These are phyloP conservation scores for Amblyopsis rosae DNA, from an alignment of 2,113 vertebrate genomes.

Conservation along the genomic window DNA sequence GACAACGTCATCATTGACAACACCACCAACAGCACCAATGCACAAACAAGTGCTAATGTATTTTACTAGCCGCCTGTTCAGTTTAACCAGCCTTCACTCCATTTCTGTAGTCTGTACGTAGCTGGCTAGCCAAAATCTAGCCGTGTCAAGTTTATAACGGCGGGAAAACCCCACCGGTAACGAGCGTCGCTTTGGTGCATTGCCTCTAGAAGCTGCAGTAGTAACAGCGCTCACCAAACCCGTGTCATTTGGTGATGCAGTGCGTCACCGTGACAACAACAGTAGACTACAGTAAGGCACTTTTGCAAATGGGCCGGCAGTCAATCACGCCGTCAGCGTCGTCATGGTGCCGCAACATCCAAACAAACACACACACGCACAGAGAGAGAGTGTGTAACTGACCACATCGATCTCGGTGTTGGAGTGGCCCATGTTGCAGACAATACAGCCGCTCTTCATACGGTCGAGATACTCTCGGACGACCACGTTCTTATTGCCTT, in stretches of 20 bases:
- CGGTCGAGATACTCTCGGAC: slow-evolving; percentile 93
- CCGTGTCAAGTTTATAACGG: background rate
- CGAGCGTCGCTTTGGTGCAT: too few relatives aligned
- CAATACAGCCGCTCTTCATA: slow-evolving; percentile 98
- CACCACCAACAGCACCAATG: background rate
- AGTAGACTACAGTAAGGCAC: slow-evolving; percentile 1
- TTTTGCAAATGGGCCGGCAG: background rate
- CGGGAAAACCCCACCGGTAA: background rate
- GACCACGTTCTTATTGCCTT: slow-evolving; percentile 98
- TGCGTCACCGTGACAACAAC: slow-evolving; percentile 30
- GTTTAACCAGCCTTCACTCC: too few relatives aligned
- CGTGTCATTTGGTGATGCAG: background rate
- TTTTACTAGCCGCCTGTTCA: too few relatives aligned
- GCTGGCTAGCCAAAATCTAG: too few relatives aligned
- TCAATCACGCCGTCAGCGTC: background rate
- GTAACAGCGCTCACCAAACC: background rate
- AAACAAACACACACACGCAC: background rate
- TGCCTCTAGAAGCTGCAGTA: background rate
- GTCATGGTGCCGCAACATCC: background rate
- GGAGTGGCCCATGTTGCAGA: slow-evolving; percentile 99
- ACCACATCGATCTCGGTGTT: slow-evolving; percentile 99
- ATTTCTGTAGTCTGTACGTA: too few relatives aligned
- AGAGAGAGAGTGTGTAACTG: slow-evolving; percentile 39
- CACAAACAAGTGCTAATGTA: too few relatives aligned
- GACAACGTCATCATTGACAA: slow-evolving; percentile 2